Evolutionary conservation across 2,888 invertebrate species (phyloP), one percentile per base, ranked within the genome.

Genomic region (Drosophila mimetica): DNA sequence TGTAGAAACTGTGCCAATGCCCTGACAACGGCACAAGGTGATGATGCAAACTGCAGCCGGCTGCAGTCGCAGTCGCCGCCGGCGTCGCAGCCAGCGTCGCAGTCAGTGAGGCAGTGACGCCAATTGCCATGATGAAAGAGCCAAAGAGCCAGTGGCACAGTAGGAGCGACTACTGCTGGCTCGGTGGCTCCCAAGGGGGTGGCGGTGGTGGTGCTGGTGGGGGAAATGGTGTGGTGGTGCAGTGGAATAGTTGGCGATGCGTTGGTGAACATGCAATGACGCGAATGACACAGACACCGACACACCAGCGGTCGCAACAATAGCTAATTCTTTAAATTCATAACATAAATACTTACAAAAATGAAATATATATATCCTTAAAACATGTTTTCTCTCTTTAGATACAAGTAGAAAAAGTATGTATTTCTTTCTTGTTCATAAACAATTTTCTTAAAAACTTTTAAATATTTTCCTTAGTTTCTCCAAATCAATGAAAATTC

Each of bases 11-110:
- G 81, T 90, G 90, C 90, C 90, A 90, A 90, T 90, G 90, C 89
- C 90, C 90, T 88, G 90, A 89, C 89, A 82, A 89, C 86, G 85
- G 81, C 89, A 89, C 90, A 90, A 89, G 90, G 90, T 89, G 88
- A 89, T 87, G 87, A 76, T 83, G 83, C 82, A 87, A 87, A 86
- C 87, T 81, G 85, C 82, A 86, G 74, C 75, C 71, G 70, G 61
- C 70, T 71, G 70, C 71, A 71, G 61, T 70, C 69, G 51, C 52
- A 14, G 69, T 39, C 34, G 18, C 41, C 7, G 66, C 16, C 42
- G 8, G 44, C 7, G 54, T 36, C 36, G 16, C 36, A 0, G 46
- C 13, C 66, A 14, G 11, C 55, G 30, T 9, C 57, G 65, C 64
- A 60, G 70, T 60, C 70, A 70, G 70, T 60, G 61, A 70, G 72